Evolutionary conservation across 2,113 vertebrate genomes (phyloP), one percentile per base, ranked within the genome.

Genomic region (Cacatua alba): DNA sequence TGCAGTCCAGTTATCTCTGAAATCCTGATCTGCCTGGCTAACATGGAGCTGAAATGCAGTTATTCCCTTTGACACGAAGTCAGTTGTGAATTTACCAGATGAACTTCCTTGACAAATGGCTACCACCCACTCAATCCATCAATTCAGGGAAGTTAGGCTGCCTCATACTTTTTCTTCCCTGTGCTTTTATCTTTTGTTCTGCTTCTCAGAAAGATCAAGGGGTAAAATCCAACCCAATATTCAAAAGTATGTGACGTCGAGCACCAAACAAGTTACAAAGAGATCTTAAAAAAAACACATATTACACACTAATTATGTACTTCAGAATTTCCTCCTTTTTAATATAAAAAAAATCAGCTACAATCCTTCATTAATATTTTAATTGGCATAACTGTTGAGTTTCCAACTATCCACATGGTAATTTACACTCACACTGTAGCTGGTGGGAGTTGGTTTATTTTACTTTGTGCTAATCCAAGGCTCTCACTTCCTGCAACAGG

Each of bases 291-390:
- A 89, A 92, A 92, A 83, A 33, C 33, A 3, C 15, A 7, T 65
- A 41, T 46, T 82, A 51, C 55, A 59, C n/a, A 86, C 41, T 67
- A 48, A 65, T 63, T 44, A 39, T 18, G 53, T 53, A 59, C 37
- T 82, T 81, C 39, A 90, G 20, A 84, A 18, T n/a, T 70, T 84
- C 48, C 7, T 90, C 33, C 44, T 84, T 96, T 79, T 92, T 80
- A 93, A 86, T 70, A 65, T 0, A 60, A 59, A 83, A 57, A 88
- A 85, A 87, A 74, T 62, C 52, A 77, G 44, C 65, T 71, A 68
- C 76, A 94, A 84, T 33, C 90, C 51, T 89, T 77, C 57, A 90
- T 95, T 95, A 95, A 90, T 95, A 90, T 95, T 96, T 96, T 96
- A 96, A 94, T 90, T 96, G 63, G 79, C 33, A 5, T 92, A 89